Evolutionary conservation across 2,888 invertebrate genomes (phyloP).

Genomic region (Leptopilina myrica): DNA sequence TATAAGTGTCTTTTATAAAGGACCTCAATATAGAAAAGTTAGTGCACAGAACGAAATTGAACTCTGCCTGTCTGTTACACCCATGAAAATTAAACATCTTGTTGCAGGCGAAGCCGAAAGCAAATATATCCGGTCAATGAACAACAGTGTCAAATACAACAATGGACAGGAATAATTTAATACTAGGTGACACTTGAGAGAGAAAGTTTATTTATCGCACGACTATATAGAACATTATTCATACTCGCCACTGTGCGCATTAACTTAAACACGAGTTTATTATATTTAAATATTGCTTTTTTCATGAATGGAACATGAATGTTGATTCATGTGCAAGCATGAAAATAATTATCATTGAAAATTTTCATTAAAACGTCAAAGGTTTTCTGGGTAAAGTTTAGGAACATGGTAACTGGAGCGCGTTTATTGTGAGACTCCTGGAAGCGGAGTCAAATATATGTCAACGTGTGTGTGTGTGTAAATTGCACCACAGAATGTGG

Average conservation of each 20-base stretch:
- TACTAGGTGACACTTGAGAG: background rate
- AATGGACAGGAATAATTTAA: conserved; percentile 28
- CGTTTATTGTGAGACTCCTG: background rate
- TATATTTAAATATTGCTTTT: background rate
- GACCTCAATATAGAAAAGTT: no score
- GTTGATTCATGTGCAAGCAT: background rate
- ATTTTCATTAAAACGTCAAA: conserved; percentile 14
- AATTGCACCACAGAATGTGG: background rate
- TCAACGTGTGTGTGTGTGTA: background rate
- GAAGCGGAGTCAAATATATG: background rate
- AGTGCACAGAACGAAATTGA: conserved; percentile 4
- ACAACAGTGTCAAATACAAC: conserved; percentile 29
- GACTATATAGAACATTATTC: background rate
- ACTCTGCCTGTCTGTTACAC: background rate
- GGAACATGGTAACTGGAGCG: conserved; percentile 12
- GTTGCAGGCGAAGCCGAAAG: background rate
- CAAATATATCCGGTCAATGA: conserved; percentile 15
- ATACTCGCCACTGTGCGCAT: no score
- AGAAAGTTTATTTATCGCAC: conserved; percentile 15
- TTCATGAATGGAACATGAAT: conserved; percentile 5
- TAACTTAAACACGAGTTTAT: no score
- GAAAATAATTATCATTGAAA: conserved; percentile 13
- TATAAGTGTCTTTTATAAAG: no score
- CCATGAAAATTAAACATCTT: conserved; percentile 12
- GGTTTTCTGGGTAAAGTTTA: background rate